phyloP scores from a whole-genome alignment of 2,797 vertebrate genomes.

The Leucoraja ocellata region DNA sequence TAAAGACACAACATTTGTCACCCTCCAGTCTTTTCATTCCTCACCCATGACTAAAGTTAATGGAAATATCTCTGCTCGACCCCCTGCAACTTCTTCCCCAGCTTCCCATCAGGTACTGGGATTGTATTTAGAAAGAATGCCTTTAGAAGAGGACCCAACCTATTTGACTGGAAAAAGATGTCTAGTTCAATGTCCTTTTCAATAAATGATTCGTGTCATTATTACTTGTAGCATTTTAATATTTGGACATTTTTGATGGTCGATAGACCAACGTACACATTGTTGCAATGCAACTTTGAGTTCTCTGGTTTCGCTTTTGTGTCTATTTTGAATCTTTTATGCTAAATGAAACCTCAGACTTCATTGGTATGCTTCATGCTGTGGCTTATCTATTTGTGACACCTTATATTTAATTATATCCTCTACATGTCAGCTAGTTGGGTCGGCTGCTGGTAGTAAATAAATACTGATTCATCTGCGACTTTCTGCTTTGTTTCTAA shows the following conservation, averaged over 20 bases:
- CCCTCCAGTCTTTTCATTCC: too few relatives aligned
- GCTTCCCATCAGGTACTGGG: too few relatives aligned
- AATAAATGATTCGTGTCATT: neutral
- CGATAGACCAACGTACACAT: neutral
- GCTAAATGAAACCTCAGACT: neutral
- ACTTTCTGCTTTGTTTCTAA: neutral
- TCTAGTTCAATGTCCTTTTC: neutral
- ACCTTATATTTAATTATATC: neutral
- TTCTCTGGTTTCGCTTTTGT: neutral
- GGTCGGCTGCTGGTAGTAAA: neutral
- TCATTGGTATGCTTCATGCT: neutral
- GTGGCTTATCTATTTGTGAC: neutral
- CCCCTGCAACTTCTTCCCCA: too few relatives aligned
- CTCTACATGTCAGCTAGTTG: neutral
- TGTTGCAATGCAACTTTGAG: neutral
- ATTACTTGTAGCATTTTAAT: neutral
- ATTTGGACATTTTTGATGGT: neutral
- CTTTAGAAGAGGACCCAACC: neutral
- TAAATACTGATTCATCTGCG: neutral
- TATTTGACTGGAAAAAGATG: neutral
- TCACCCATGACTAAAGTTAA: too few relatives aligned
- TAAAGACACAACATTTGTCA: too few relatives aligned
- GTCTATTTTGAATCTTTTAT: neutral
- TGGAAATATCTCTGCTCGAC: too few relatives aligned
- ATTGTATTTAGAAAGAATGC: neutral